Percentiles rank a stretch among this genome's conserved stretches.
These are phyloP conservation scores for Uloborus plumipes DNA, from an alignment of 2,888 invertebrate genomes.

Conservation along the genomic window DNA sequence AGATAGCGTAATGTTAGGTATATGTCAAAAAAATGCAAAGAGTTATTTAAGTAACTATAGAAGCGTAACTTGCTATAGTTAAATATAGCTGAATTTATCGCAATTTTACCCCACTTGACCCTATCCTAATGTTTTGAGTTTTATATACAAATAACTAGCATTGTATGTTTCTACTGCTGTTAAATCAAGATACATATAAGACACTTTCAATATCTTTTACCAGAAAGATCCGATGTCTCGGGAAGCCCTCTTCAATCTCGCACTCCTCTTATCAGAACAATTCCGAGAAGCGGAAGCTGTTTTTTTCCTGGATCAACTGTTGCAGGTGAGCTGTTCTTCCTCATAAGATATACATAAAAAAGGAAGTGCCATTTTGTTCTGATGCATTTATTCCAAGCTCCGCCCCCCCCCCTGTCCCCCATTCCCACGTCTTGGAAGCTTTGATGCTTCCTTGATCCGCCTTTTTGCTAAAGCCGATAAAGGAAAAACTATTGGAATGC, in stretches of 20 bases:
- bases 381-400: neutral
- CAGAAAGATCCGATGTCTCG: slow-evolving; percentile 39
- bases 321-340: slow-evolving; percentile 74
- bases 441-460: neutral
- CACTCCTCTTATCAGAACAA: slow-evolving; percentile 88
- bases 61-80: no score
- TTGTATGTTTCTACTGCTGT: neutral
- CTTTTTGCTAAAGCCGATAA: neutral
- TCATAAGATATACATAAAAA: no score
- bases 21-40: no score
- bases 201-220: slow-evolving; percentile 4
- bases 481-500: neutral
- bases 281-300: slow-evolving; percentile 90
- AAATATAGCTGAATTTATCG: no score
- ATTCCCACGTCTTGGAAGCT: neutral
- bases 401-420: no score
- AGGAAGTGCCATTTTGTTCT: no score
- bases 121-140: no score
- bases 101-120: no score
- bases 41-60: no score
- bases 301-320: slow-evolving; percentile 89
- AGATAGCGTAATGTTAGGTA: no score
- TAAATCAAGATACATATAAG: neutral
- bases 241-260: slow-evolving; percentile 90
- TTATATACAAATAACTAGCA: neutral